Percentiles rank a stretch among this genome's conserved stretches.
phyloP scores from a whole-genome alignment of 1,140 invertebrate genomes.

The Zophobas morio region DNA sequence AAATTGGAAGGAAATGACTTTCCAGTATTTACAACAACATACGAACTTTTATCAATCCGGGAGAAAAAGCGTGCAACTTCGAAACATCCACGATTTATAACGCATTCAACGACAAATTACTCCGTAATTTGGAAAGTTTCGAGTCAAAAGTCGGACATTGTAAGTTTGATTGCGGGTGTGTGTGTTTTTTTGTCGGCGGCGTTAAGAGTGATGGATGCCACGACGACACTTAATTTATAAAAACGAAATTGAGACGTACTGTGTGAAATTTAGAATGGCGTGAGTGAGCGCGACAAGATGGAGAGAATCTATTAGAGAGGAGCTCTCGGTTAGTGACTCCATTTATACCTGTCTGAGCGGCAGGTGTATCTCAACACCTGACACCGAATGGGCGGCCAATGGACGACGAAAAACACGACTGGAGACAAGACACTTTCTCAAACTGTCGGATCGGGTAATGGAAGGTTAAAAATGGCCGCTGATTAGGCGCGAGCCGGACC shows the following conservation, averaged over 20 bases:
- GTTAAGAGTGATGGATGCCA: neutral
- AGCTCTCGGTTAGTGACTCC: conserved; percentile 14
- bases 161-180: too few relatives aligned
- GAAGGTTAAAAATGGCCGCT: neutral
- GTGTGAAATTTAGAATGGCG: conserved; percentile 5
- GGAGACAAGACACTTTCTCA: neutral
- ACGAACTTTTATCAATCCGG: conserved; percentile 10
- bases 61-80: conserved; percentile 4
- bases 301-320: conserved; percentile 14
- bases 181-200: neutral
- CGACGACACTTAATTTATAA: conserved; percentile 18
- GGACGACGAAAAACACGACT: neutral
- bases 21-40: conserved; percentile 2
- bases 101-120: conserved; percentile 4
- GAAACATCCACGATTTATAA: conserved; percentile 36
- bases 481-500: neutral
- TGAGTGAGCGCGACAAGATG: conserved; percentile 25
- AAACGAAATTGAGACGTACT: conserved; percentile 24
- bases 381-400: conserved; percentile 26
- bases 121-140: neutral
- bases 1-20: conserved; percentile 39
- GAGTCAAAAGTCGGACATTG: neutral
- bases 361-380: conserved; percentile 35
- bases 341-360: conserved; percentile 35
- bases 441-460: neutral